Base-by-base conservation (phyloP, 2,113 vertebrate genomes). In the Bostrychus sinensis region DNA sequence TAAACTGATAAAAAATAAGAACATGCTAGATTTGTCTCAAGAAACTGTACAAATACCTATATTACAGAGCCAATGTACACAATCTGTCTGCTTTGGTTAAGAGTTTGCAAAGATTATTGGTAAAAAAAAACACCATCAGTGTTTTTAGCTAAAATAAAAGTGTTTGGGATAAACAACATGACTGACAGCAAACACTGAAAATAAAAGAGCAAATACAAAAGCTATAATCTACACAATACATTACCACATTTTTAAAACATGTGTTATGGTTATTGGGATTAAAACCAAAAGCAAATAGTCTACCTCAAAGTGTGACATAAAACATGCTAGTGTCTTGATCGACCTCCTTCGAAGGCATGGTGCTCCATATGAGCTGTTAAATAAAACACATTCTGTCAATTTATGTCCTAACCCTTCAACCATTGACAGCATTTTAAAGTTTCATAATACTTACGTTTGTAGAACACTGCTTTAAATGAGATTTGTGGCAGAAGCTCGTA, bases 321-420 rank as follows among this genome's bases (percentile, higher is more conserved):
- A 86, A 75, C 61, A 60, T 72, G 83, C 93, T 94, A 95, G 87
- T 92, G 93, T 85, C 93, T 93, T 81, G 92, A 90, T 83, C 86
- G 88, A 39, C 92, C 94, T 80, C 96, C 95, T 94, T 98, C 97
- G 86, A 99, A 98, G 76, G 97, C 96, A 53, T 93, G 95, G 82
- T 98, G 96, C 71, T 99, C 95, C 93, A 94, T 92, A 50, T 98
- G 96, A 61, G 96, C 96, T 99, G 89, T 75, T n/a, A 91, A 91
- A 45, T 85, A 32, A 70, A 88, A 70, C 71, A 59, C 14, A 38
- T 38, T 38, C 3, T 38, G 32, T 34, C 11, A 34, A 34, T 34
- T 34, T 30, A 13, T 12, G 2, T 8, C n/a, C 17, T 7, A 19
- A 45, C 19, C 20, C 2, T n/a, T 45, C 5, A 4, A 10, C 65